Conservation (phyloP, 1,140 invertebrate genomes). For the Pentalonia nigronervosa region DNA sequence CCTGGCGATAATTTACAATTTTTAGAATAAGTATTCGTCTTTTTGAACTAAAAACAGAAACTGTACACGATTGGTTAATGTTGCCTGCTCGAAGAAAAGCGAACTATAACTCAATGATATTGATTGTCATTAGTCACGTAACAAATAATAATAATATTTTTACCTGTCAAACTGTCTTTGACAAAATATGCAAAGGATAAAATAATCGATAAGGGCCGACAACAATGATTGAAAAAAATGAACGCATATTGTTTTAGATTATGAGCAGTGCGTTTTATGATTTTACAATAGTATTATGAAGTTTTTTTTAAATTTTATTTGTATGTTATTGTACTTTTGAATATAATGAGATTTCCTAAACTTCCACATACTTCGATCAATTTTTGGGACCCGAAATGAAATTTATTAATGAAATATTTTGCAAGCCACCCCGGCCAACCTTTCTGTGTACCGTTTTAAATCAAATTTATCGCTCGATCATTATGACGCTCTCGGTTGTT, state of each 20-base stretch:
- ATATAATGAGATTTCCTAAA: not conserved
- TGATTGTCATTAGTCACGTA: slow-evolving; percentile 15
- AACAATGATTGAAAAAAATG: not conserved
- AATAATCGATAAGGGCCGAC: not conserved
- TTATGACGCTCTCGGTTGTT: not conserved
- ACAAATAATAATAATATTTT: not conserved
- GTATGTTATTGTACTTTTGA: not conserved
- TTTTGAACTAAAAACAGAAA: not conserved
- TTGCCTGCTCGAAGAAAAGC: not conserved
- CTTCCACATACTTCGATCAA: too few relatives aligned
- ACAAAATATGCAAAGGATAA: not conserved
- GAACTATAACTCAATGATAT: slow-evolving; percentile 3
- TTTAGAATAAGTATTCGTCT: not conserved
- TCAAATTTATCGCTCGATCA: not conserved
- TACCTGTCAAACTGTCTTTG: not conserved
- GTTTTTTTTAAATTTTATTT: not conserved
- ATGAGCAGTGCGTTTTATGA: not conserved
- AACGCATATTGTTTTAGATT: not conserved
- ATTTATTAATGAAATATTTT: not conserved
- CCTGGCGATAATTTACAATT: not conserved
- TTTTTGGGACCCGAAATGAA: not conserved
- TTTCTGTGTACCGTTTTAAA: not conserved
- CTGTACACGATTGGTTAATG: not conserved
- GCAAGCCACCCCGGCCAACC: not conserved
- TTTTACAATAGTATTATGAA: not conserved